Evolutionary conservation across 2,888 invertebrate species (phyloP), one percentile per base, ranked within the genome.

Genomic region (Pammene aurita): DNA sequence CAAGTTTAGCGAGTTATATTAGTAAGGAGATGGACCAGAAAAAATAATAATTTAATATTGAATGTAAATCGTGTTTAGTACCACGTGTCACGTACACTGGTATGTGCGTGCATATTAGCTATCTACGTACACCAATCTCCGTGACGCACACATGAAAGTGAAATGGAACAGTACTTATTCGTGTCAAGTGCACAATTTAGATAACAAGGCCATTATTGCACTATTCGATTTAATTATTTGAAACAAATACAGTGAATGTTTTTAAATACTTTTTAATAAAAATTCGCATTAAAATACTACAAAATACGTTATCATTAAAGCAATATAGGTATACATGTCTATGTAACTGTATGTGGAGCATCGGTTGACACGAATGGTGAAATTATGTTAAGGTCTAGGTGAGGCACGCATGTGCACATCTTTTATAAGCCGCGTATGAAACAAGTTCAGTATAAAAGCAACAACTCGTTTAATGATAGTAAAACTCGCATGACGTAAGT

Each of bases 111-210:
- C 68, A 67, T 35, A 72, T 75, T 71, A 76, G 76, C 48, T 18
- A 48, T 16, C 48, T 48, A 18, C 77, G 77, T 77, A 71, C 64
- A 82, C 80, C 81, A 79, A 81, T 80, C 82, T 77, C 58, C 42
- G 81, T 84, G 86, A 85, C 85, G 84, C 84, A 85, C 77, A 86
- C 86, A 89, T 89, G 90, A 92, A 91, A 91, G 92, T 92, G 90
- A 92, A 91, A 91, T 90, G 90, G 89, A 88, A 85, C 90, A 89
- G 87, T 65, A 71, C 60, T 65, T 87, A 91, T 91, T 89, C 86
- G 88, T 90, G 92, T 92, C 92, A 92, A 92, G 92, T 92, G 90
- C 90, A 91, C 90, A 86, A 90, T 91, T 90, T 90, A 90, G 91
- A 90, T 92, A 88, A 89, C 89, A 90, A 91, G 92, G 92, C 89